Conservation (phyloP, 2,888 invertebrate genomes). For the Allophyes oxyacanthae region DNA sequence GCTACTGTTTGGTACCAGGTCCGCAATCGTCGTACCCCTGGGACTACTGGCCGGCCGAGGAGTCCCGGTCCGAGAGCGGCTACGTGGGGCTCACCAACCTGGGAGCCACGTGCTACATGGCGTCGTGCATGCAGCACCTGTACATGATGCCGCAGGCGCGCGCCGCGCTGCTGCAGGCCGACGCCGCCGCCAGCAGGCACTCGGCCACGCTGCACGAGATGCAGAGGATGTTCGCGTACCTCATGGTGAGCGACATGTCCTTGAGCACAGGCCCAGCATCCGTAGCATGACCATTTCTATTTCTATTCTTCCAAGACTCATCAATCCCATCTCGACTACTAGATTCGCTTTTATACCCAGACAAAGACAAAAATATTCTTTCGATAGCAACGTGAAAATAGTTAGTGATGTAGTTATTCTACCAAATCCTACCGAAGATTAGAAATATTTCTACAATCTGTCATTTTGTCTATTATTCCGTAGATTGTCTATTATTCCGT, state of each 20-base stretch:
- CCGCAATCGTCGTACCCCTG: slow-evolving; percentile 96
- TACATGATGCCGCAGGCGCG: slow-evolving; percentile 99
- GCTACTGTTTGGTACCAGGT: slow-evolving; percentile 74
- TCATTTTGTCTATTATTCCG: no score
- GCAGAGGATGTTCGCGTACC: slow-evolving; percentile 98
- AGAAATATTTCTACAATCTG: no score
- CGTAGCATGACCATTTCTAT: no score
- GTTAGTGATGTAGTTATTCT: no score
- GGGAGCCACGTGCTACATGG: slow-evolving; percentile 99
- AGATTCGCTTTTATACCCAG: no score
- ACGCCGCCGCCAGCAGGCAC: slow-evolving; percentile 93
- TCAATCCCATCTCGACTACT: no score
- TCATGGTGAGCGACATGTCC: slow-evolving; percentile 88
- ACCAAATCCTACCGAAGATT: no score
- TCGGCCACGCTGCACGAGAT: slow-evolving; percentile 95
- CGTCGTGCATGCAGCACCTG: slow-evolving; percentile 98
- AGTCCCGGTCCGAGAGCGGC: slow-evolving; percentile 97
- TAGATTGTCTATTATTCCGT: no score
- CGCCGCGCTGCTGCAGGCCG: slow-evolving; percentile 94
- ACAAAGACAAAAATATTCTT: no score
- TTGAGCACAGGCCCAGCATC: no score
- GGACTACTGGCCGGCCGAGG: slow-evolving; percentile 99
- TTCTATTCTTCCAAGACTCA: no score
- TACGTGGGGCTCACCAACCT: slow-evolving; percentile 98
- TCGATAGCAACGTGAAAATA: no score